These are phyloP conservation scores for Chromobotia macracanthus DNA, from an alignment of 2,797 vertebrate species.

Conservation along the genomic window DNA sequence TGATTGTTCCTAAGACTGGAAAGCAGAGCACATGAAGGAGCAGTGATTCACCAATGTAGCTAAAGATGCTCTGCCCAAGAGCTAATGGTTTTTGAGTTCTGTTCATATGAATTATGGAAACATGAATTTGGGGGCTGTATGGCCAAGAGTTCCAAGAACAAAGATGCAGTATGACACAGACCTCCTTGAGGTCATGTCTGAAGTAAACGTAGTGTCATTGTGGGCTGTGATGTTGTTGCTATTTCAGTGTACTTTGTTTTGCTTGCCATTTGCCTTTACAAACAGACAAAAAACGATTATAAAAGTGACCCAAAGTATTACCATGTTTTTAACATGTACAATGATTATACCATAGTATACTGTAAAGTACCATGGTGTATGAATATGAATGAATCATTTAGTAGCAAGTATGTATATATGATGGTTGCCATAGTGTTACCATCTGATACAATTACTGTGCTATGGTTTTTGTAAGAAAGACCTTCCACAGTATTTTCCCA, in stretches of 20 bases:
- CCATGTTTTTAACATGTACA: too few species aligned
- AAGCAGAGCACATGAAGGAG: background rate
- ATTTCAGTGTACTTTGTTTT: background rate
- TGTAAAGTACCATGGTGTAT: too few species aligned
- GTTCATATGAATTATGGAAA: constrained; percentile 8
- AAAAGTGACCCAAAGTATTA: too few species aligned
- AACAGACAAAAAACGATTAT: too few species aligned
- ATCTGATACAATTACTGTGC: background rate
- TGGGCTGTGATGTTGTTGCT: background rate
- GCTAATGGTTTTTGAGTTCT: background rate
- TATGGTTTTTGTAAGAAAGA: background rate
- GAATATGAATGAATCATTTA: too few species aligned
- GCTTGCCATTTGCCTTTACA: background rate
- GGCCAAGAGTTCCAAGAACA: background rate
- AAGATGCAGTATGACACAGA: background rate
- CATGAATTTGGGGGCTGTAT: background rate
- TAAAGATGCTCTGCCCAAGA: background rate
- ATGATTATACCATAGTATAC: too few species aligned
- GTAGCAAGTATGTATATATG: too few species aligned
- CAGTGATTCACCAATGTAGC: constrained; percentile 19
- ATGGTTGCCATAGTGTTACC: too few species aligned
- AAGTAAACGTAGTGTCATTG: background rate
- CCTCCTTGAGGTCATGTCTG: background rate
- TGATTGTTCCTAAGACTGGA: background rate
- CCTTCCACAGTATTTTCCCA: background rate